Base-by-base conservation (phyloP, 1,140 invertebrate genomes). In the Stenopsyche tienmushanensis region DNA sequence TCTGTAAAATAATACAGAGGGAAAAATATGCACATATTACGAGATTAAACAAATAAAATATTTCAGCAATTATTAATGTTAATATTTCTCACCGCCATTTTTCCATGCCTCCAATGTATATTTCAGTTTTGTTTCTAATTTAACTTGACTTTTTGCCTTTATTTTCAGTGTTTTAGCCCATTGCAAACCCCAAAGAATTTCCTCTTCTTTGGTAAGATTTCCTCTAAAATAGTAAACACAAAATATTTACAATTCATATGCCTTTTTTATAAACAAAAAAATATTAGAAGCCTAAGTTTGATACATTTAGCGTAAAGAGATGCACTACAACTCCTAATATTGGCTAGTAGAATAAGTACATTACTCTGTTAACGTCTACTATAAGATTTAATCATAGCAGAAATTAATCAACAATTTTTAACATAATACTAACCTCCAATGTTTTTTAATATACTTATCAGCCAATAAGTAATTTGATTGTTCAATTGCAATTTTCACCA, bases 351-450 rank as follows among this genome's bases (percentile, higher is more conserved):
- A 7, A 34, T 34, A 13, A n/a, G n/a, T n/a, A n/a, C n/a, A n/a
- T n/a, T n/a, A n/a, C n/a, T n/a, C n/a, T n/a, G n/a, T n/a, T n/a
- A n/a, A n/a, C n/a, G n/a, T n/a, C n/a, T n/a, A n/a, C n/a, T n/a
- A n/a, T 3, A 44, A 44, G 2, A 44, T 44, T 3, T 44, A 49
- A 2, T 20, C 1, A 49, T 20, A 49, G 2, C 18, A 15, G 3
- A 49, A 5, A 15, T 25, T 53, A 53, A 18, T 21, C 15, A 57
- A 42, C 20, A 21, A 23, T 17, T 13, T 5, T 18, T 57, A 57
- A 62, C 49, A 29, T 50, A 42, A 18, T 15, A 66, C 62, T 62
- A 34, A 69, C 67, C 63, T 17, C 1, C 17, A 47, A 49, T 62
- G 25, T 26, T 57, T 65, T 1, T 50, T 44, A 0, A 65, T 62